Evolutionary conservation across 2,888 invertebrate genomes (phyloP), one percentile per base, ranked within the genome.

Genomic region (Oligia strigilis): DNA sequence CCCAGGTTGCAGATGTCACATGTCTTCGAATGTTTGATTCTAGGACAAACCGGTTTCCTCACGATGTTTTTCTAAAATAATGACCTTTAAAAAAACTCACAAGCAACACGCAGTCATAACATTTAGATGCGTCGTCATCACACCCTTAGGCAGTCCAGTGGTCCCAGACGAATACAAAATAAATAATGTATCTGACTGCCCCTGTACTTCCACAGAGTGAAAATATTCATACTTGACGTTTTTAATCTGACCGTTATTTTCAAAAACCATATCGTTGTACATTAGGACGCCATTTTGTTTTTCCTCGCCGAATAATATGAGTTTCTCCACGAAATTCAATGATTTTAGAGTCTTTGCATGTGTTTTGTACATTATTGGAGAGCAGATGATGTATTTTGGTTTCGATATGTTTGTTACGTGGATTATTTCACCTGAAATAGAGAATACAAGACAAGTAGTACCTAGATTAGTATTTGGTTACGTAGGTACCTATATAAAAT

Each of bases 131-230:
- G 96, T 93, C 40, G 94, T 52, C 93, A 95, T 93, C 0, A 96
- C 96, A 4, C 96, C 96, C 85, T 96, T 96, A 0, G 96, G 94
- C 72, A 96, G 14, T 0, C 96, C 96, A 0, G 96, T 96, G 0
- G 96, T 96, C 0, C 96, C 96, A 4, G 96, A 96, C 0, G 96
- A 96, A 79, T 96, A 96, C 49, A 96, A 69, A 29, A 96, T 91
- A 17, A 95, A 89, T 14, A 92, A 62, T 0, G 93, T 89, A 49
- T 96, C 96, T 0, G 75, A 87, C 60, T 94, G 93, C 0, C 95
- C 95, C 3, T 89, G 70, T 0, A 95, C 94, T 13, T 94, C 94
- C 0, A 90, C 93, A 0, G 91, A 85, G 5, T 84, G 62, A 62
- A 96, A 96, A 0, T 94, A 91, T 0, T 94, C 93, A 75, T 86